Evolutionary conservation across 30 jellyfish, hydroid and myxozoan species (phyloP).

Genomic region (Chrysaora quinquecirrha): DNA sequence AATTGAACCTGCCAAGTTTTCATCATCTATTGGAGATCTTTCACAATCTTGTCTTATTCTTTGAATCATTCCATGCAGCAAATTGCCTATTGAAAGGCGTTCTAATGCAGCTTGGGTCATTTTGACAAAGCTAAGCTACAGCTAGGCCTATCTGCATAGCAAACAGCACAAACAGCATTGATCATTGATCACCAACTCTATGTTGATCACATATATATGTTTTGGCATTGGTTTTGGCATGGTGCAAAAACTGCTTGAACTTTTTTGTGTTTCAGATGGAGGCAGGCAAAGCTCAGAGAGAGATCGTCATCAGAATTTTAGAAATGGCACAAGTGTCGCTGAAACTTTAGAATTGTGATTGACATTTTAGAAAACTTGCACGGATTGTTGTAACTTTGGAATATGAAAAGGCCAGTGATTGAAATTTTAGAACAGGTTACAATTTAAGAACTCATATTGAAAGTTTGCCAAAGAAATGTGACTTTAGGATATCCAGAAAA

Average conservation of each 20-base stretch:
- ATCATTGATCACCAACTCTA: no score
- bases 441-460: no score
- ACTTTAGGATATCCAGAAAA: no score
- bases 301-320: neutral
- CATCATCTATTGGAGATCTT: neutral
- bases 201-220: no score
- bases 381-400: neutral
- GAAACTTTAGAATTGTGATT: neutral
- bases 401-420: neutral
- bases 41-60: neutral
- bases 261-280: neutral
- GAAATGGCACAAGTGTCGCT: neutral
- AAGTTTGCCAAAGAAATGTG: no score
- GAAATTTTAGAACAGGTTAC: neutral
- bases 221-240: no score
- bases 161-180: no score
- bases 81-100: neutral
- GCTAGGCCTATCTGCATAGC: neutral
- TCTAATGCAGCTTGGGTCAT: neutral
- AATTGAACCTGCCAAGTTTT: neutral
- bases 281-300: neutral
- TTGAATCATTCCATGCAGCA: neutral
- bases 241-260: no score
- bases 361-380: neutral
- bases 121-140: no score